Conservation (phyloP, 1,140 invertebrate genomes). For the Camponotus floridanus region DNA sequence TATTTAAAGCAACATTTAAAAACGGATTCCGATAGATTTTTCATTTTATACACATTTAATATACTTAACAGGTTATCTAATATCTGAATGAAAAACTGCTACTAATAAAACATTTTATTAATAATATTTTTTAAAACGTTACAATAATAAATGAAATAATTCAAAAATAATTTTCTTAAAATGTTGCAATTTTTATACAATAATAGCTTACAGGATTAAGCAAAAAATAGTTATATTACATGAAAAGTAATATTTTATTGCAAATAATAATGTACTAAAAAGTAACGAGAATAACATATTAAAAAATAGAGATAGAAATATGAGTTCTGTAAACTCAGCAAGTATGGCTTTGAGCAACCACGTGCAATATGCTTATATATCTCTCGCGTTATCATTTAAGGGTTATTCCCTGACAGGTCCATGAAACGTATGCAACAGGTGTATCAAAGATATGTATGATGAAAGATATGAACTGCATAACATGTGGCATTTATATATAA, state of each 20-base stretch:
- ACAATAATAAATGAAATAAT: background rate
- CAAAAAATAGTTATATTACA: background rate
- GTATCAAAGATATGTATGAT: conserved; percentile 36
- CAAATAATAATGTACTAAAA: background rate
- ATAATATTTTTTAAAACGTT: background rate
- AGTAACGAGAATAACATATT: background rate
- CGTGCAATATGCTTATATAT: background rate
- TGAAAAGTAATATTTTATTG: background rate
- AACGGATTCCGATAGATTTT: background rate
- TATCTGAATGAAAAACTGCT: background rate
- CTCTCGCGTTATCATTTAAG: conserved; percentile 32
- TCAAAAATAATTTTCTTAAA: background rate
- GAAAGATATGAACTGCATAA: conserved; percentile 28
- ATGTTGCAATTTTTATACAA: background rate
- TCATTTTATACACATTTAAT: background rate
- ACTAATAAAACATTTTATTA: background rate
- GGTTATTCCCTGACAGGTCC: conserved; percentile 33
- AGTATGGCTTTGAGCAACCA: background rate
- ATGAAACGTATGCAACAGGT: conserved; percentile 42
- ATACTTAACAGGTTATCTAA: background rate
- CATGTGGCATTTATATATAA: conserved; percentile 2
- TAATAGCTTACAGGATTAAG: background rate
- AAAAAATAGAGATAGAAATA: conserved; percentile 22
- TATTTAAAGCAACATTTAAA: background rate
- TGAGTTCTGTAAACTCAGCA: background rate